Evolutionary conservation across 1,140 invertebrate species (phyloP).

Genomic region (Linepithema humile): DNA sequence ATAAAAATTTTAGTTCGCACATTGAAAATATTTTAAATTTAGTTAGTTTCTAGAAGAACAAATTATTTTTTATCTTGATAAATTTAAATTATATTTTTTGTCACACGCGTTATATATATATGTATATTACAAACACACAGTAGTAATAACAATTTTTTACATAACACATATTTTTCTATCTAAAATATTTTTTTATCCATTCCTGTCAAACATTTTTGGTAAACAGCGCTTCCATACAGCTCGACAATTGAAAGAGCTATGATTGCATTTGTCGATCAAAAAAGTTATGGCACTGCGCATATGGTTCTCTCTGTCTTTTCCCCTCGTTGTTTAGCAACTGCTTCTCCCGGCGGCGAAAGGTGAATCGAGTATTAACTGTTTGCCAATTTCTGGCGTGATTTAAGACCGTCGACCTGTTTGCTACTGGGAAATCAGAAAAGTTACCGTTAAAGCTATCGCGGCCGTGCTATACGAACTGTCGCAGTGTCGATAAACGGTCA

Average conservation of each 20-base stretch:
- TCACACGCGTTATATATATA: neutral
- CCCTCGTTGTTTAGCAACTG: conserved; percentile 13
- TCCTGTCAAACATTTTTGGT: conserved; percentile 11
- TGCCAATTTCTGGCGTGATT: conserved; percentile 55
- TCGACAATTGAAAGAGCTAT: conserved; percentile 28
- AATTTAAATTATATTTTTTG: too few species aligned
- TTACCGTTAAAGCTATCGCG: conserved; percentile 22
- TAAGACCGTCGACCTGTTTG: conserved; percentile 53
- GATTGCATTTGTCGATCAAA: conserved; percentile 41
- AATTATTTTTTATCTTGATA: too few species aligned
- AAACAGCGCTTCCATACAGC: conserved; percentile 15
- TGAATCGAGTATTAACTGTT: conserved; percentile 57
- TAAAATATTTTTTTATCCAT: neutral
- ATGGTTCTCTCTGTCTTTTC: conserved; percentile 21
- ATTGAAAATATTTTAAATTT: too few species aligned
- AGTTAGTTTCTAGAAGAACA: too few species aligned
- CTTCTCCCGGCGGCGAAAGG: conserved; percentile 40
- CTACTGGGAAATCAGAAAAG: conserved; percentile 53
- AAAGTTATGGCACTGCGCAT: conserved; percentile 20
- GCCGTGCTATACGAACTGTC: conserved; percentile 33
- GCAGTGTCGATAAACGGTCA: conserved; percentile 63
- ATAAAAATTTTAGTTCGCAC: too few species aligned
- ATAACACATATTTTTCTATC: conserved; percentile 15
- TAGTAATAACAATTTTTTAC: neutral
- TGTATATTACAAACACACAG: neutral